Conservation (phyloP, 2,888 invertebrate genomes). For the Ormyrus labotus region DNA sequence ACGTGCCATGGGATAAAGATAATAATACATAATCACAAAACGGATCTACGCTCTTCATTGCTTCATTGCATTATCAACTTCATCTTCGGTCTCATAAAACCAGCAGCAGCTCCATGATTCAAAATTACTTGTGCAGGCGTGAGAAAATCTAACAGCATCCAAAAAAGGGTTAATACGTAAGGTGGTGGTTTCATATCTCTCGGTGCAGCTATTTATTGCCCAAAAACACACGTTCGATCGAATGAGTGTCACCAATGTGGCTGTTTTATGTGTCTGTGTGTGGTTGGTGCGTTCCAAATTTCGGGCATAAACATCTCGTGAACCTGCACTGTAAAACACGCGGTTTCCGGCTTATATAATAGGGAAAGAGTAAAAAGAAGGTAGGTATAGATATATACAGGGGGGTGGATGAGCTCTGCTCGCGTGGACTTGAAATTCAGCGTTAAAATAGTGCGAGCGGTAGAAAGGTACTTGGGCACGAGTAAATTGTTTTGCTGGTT, state of each 20-base stretch:
- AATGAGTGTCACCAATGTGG: neutral
- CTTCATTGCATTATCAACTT: neutral
- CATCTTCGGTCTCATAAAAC: neutral
- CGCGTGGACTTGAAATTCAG: constrained; percentile 23
- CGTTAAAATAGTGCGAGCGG: constrained; percentile 10
- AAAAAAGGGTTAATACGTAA: neutral
- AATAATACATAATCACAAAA: neutral
- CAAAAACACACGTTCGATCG: neutral
- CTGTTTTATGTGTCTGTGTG: neutral
- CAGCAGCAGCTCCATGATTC: neutral
- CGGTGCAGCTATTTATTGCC: constrained; percentile 4
- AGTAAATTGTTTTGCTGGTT: constrained; percentile 35
- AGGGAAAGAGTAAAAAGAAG: constrained; percentile 14
- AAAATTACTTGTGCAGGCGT: neutral
- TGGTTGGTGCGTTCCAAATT: neutral
- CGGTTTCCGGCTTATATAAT: neutral
- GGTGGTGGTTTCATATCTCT: neutral
- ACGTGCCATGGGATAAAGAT: constrained; percentile 11
- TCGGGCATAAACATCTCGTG: neutral
- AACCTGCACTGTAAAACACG: constrained; percentile 16
- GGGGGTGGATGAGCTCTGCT: neutral
- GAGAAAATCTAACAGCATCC: constrained; percentile 7
- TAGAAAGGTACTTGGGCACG: constrained; percentile 19
- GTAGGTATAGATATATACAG: neutral
- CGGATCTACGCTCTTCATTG: neutral